Percentiles rank a stretch among this genome's conserved stretches.
These are phyloP conservation scores for Cyclargus thomasi DNA, from an alignment of 1,140 invertebrate genomes.

Conservation along the genomic window DNA sequence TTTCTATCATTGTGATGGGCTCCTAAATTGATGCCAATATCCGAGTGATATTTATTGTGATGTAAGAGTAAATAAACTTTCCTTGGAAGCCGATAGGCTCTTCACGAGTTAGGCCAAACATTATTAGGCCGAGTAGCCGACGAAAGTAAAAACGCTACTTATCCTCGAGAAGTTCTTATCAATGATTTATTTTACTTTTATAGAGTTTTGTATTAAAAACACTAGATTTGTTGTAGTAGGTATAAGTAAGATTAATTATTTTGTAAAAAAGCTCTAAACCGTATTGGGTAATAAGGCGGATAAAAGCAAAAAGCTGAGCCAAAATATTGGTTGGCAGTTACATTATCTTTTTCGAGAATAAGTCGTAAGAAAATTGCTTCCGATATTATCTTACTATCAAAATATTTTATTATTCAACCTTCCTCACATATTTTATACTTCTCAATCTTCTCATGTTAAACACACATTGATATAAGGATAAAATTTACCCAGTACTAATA, in stretches of 20 bases:
- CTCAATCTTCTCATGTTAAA: neutral
- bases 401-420: neutral
- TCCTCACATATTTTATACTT: neutral
- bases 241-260: too few relatives aligned
- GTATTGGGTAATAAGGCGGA: neutral
- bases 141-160: neutral
- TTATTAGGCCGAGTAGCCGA: neutral
- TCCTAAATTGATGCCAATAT: neutral
- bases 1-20: neutral
- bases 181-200: neutral
- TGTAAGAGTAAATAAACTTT: neutral
- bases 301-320: neutral
- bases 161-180: neutral
- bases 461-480: neutral
- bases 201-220: too few relatives aligned
- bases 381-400: constrained; percentile 5
- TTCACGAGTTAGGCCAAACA: neutral
- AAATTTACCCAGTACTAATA: neutral
- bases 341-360: constrained; percentile 2
- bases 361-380: constrained; percentile 2
- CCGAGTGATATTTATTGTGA: neutral
- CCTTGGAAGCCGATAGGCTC: neutral
- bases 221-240: too few relatives aligned
- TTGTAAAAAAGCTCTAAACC: too few relatives aligned
- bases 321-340: neutral